Conservation (phyloP, 2,888 invertebrate genomes). For the Eupithecia subfuscata region DNA sequence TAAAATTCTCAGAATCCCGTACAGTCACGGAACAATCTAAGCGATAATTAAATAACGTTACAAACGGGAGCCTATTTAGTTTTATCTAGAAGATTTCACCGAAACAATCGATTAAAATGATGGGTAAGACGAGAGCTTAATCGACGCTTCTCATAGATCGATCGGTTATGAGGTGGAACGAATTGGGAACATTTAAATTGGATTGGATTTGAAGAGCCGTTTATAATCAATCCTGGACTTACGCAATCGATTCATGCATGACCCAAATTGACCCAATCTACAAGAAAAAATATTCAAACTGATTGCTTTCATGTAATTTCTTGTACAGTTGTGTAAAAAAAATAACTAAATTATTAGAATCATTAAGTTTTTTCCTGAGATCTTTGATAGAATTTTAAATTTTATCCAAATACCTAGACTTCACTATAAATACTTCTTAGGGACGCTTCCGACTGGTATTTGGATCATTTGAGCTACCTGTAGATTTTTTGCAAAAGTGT, state of each 20-base stretch:
- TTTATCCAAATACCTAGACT: neutral
- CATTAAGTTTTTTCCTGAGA: neutral
- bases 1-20: neutral
- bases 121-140: constrained; percentile 9
- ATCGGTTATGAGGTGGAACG: constrained; percentile 31
- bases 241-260: constrained; percentile 3
- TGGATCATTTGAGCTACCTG: too few species aligned
- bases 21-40: neutral
- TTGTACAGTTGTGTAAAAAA: neutral
- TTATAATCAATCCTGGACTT: constrained; percentile 15
- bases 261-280: neutral
- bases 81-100: constrained; percentile 29
- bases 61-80: constrained; percentile 27
- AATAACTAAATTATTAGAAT: neutral
- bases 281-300: neutral
- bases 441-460: too few species aligned
- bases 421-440: neutral
- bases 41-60: neutral
- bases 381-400: neutral
- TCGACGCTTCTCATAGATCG: constrained; percentile 26
- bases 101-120: constrained; percentile 33
- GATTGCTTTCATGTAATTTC: neutral
- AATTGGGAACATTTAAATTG: constrained; percentile 35
- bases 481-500: too few species aligned
- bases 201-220: constrained; percentile 17